Percentiles rank a stretch among this genome's conserved stretches.
Conservation (phyloP, 2,888 invertebrate species). For the Exephanes ischioxanthus region DNA sequence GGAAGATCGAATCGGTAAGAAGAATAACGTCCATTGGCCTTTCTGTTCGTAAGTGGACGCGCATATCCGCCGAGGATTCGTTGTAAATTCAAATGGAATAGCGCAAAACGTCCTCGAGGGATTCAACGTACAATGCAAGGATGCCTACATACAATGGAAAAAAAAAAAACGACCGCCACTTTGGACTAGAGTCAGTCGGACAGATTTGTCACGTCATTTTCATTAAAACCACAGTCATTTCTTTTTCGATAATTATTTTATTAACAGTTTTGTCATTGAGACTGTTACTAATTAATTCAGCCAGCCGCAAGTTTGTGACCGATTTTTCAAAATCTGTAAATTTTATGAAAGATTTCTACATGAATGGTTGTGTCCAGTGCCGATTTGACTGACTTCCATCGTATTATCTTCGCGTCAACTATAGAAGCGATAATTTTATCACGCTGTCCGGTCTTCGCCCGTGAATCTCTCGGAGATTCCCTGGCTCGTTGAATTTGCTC, state of each 20-base stretch:
- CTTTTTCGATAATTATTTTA: not conserved
- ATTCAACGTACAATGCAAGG: constrained; percentile 31
- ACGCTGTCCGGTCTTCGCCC: not conserved
- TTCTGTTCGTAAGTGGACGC: not conserved
- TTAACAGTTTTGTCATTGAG: not conserved
- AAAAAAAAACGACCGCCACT: not conserved
- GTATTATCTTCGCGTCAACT: not conserved
- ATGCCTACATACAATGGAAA: not conserved
- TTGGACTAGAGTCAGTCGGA: not conserved
- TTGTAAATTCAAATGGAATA: constrained; percentile 34
- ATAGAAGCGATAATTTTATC: constrained; percentile 7
- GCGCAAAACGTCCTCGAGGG: constrained; percentile 39
- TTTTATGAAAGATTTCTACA: no score
- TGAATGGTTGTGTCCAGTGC: not conserved
- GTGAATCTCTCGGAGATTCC: not conserved
- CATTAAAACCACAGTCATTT: not conserved
- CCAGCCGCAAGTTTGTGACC: not conserved
- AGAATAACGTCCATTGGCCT: constrained; percentile 32
- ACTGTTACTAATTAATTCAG: not conserved
- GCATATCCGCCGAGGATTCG: constrained; percentile 10
- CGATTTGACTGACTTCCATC: not conserved
- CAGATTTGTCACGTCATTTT: not conserved
- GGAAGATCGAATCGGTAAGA: constrained; percentile 37
- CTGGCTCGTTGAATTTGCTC: not conserved
- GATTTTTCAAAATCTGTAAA: no score